A percentile compares a stretch with the other conserved stretches of the same genome.
These are phyloP conservation scores for Tachina fera DNA, from an alignment of 2,888 invertebrate genomes.

Conservation along the genomic window DNA sequence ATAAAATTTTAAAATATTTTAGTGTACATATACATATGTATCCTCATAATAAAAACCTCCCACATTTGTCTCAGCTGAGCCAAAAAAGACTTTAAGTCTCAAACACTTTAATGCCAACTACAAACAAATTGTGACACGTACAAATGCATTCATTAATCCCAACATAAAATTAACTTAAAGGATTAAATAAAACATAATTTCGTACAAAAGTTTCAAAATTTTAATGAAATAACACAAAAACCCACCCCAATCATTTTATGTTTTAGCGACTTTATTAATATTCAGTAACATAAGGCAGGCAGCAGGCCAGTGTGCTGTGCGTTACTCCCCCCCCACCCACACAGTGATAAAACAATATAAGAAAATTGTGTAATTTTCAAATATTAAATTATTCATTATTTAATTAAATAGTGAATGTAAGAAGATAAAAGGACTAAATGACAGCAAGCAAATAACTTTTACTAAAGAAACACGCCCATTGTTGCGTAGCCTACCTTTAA, in stretches of 20 bases:
- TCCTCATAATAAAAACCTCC: background rate
- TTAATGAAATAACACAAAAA: slow-evolving; percentile 2
- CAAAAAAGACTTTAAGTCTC: background rate
- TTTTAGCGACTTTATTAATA: slow-evolving; percentile 25
- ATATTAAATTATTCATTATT: no score
- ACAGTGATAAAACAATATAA: no score
- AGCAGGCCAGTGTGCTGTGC: no score
- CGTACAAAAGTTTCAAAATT: background rate
- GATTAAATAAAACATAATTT: slow-evolving; percentile 47
- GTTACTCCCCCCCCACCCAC: no score
- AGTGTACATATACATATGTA: no score
- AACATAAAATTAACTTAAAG: slow-evolving; percentile 47
- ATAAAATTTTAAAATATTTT: no score
- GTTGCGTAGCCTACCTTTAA: no score
- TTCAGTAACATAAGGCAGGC: background rate
- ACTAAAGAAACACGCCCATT: no score
- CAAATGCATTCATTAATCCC: slow-evolving; percentile 34
- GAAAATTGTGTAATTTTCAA: no score
- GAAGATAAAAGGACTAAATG: no score
- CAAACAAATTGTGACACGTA: slow-evolving; percentile 45
- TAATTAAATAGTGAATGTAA: no score
- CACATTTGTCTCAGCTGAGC: slow-evolving; percentile 34
- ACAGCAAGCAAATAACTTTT: no score
- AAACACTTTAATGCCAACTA: slow-evolving; percentile 28
- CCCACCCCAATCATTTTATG: slow-evolving; percentile 25